Percentiles rank a stretch among this genome's conserved stretches.
These are phyloP conservation scores for Sternotherus odoratus DNA, from an alignment of 2,797 vertebrate genomes.

Conservation along the genomic window DNA sequence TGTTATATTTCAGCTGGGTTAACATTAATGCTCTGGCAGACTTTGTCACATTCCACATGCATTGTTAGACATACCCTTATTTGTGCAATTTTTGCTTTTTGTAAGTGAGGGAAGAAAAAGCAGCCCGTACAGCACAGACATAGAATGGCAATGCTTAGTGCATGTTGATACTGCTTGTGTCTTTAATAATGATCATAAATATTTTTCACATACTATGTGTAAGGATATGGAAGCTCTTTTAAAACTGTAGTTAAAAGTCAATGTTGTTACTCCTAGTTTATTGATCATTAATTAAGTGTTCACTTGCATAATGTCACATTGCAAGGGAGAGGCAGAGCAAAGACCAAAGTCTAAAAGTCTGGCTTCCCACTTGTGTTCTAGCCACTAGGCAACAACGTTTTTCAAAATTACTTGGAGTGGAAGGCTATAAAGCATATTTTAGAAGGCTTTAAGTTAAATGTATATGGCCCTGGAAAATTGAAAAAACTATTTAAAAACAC, in stretches of 20 bases:
- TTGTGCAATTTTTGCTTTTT: neutral
- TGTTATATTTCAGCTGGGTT: neutral
- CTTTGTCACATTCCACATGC: neutral
- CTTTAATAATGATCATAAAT: neutral
- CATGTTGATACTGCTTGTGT: neutral
- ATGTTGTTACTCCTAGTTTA: neutral
- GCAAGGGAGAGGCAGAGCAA: neutral
- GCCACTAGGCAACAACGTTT: neutral
- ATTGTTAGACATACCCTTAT: neutral
- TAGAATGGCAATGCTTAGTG: neutral
- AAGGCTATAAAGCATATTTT: neutral
- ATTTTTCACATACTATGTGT: neutral
- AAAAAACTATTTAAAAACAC: neutral
- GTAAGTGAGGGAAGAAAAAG: neutral
- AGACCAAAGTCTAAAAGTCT: neutral
- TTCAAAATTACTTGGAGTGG: neutral
- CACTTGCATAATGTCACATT: neutral
- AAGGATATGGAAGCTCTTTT: slow-evolving; percentile 8
- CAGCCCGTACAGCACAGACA: neutral
- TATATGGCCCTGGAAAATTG: neutral
- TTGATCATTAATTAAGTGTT: neutral
- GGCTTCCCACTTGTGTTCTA: neutral
- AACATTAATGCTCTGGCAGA: neutral
- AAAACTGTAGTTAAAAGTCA: neutral
- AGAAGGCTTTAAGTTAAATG: neutral